A percentile compares a stretch with the other conserved stretches of the same genome.
Evolutionary conservation across 2,888 invertebrate species (phyloP).

Genomic region (Willowsia nigromaculata): DNA sequence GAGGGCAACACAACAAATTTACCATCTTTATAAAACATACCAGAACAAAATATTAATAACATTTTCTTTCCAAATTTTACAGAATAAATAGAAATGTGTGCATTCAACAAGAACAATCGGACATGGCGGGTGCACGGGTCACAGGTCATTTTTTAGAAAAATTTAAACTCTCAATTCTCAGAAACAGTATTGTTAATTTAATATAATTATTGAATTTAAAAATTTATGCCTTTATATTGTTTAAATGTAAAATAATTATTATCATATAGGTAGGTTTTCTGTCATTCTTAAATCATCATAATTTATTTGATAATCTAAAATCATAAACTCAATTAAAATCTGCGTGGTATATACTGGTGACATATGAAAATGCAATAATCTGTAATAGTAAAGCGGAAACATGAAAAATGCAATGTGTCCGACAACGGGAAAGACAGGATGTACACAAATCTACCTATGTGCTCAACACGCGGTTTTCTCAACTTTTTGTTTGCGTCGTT

Average conservation of each 20-base stretch:
- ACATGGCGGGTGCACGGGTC: slow-evolving; percentile 79
- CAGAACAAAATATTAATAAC: slow-evolving; percentile 60
- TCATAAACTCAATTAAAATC: not conserved
- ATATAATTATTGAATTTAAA: no score
- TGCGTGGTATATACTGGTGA: not conserved
- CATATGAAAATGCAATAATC: no score
- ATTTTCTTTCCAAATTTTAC: slow-evolving; percentile 1
- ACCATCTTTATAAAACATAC: slow-evolving; percentile 86
- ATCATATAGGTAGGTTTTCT: no score
- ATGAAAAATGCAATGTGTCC: not conserved
- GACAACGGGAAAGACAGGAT: not conserved
- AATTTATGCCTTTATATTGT: no score
- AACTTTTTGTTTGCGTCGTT: not conserved
- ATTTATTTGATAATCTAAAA: no score
- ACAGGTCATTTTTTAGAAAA: slow-evolving; percentile 68
- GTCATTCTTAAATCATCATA: no score
- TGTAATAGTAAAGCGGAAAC: not conserved
- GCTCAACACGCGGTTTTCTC: slow-evolving; percentile 46
- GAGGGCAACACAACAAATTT: slow-evolving; percentile 96
- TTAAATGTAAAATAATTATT: no score
- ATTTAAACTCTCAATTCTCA: slow-evolving; percentile 2
- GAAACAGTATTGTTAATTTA: no score
- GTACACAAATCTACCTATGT: slow-evolving; percentile 34
- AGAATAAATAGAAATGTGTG: slow-evolving; percentile 44
- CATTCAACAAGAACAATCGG: slow-evolving; percentile 79